Conservation (phyloP, 2,888 invertebrate species). For the Andrena chrysosceles region DNA sequence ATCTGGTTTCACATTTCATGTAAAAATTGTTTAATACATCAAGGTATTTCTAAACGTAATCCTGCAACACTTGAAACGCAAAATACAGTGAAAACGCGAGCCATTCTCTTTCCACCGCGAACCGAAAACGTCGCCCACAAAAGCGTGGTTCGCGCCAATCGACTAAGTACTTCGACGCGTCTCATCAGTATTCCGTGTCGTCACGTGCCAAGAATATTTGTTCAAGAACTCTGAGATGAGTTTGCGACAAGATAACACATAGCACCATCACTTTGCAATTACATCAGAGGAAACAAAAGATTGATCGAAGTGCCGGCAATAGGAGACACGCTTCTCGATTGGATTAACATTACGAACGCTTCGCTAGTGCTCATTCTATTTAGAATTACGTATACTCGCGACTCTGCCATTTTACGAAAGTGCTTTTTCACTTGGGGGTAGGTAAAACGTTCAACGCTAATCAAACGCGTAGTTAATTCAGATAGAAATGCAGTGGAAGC, state of each 20-base stretch:
- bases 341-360: not conserved
- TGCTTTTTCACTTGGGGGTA: too few relatives aligned
- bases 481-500: too few relatives aligned
- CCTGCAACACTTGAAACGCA: not conserved
- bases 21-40: too few relatives aligned
- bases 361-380: not conserved
- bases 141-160: slow-evolving; percentile 26
- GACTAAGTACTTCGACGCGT: slow-evolving; percentile 29
- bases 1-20: too few relatives aligned
- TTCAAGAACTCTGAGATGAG: slow-evolving; percentile 36
- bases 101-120: not conserved
- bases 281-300: slow-evolving; percentile 26
- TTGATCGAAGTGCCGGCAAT: not conserved
- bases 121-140: not conserved
- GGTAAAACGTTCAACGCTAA: too few relatives aligned
- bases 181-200: slow-evolving; percentile 2
- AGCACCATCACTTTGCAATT: slow-evolving; percentile 16
- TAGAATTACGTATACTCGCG: not conserved
- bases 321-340: slow-evolving; percentile 8
- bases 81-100: not conserved
- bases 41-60: too few relatives aligned
- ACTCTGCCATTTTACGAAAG: not conserved
- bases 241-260: slow-evolving; percentile 21
- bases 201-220: slow-evolving; percentile 39
- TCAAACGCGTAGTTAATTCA: too few relatives aligned